These are phyloP conservation scores for Chascanopsetta lugubris DNA, from an alignment of 2,113 vertebrate genomes.

Conservation along the genomic window DNA sequence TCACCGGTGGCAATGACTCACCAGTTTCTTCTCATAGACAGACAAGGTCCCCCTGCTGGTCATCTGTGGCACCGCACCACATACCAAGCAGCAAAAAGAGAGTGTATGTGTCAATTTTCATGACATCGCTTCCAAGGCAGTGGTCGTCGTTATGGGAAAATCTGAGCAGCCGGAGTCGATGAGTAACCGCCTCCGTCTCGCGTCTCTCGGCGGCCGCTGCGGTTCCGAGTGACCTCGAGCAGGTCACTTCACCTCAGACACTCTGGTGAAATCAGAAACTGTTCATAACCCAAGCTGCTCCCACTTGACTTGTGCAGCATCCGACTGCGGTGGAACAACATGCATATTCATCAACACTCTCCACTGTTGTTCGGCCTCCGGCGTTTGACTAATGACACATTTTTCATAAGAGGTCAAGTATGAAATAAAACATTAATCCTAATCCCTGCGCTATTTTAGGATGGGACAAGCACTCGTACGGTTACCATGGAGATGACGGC, in stretches of 20 bases:
- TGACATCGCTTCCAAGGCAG: constrained; percentile 19
- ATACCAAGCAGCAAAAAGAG: background rate
- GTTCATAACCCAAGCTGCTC: constrained; percentile 2
- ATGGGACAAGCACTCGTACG: constrained; percentile 99
- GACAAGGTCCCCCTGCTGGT: constrained; percentile 53
- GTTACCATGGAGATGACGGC: constrained; percentile 97
- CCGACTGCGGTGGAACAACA: background rate
- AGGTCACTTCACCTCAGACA: constrained; percentile 14
- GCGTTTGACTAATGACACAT: background rate
- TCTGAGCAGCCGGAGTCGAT: constrained; percentile 42
- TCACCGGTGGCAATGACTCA: constrained; percentile 73
- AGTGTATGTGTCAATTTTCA: constrained; percentile 12
- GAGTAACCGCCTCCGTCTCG: constrained; percentile 45
- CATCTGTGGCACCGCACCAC: constrained; percentile 18
- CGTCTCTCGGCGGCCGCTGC: constrained; percentile 5
- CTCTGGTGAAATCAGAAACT: constrained; percentile 10
- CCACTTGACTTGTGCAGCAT: background rate
- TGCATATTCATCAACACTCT: background rate
- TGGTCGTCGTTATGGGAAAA: constrained; percentile 43
- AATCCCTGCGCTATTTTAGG: constrained; percentile 77
- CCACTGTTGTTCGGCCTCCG: no score
- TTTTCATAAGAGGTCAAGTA: constrained; percentile 29
- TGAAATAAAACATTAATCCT: constrained; percentile 48
- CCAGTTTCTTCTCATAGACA: constrained; percentile 43
- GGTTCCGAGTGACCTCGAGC: background rate